Base-by-base conservation (phyloP, 2,888 invertebrate genomes). In the Drosophila ezoana region DNA sequence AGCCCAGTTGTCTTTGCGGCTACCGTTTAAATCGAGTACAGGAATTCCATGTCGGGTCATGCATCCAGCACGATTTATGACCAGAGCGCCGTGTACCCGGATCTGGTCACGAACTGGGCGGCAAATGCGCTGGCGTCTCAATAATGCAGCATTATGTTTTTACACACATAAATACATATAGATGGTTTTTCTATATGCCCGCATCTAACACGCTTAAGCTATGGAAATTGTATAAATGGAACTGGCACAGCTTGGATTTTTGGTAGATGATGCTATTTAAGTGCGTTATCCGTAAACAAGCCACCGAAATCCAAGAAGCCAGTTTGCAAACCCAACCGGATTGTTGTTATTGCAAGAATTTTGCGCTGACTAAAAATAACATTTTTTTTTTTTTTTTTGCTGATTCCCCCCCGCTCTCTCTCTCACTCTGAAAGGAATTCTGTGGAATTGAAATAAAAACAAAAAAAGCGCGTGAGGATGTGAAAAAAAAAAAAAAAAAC, bases 341-440 rank as follows among this genome's bases (percentile, higher is more conserved):
- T 43, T 70, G 45, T 44, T 47, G 56, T 37, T 51, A 38, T 5
- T 20, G 35, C 38, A 52, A 52, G 48, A 61, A 62, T 72, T 78
- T 79, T 53, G 53, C 72, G 79, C 59, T 66, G 72, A 61, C 85
- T 83, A 80, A 80, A 82, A 83, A 82, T 84, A 83, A 73, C 57
- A 74, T 45, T 59, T 10, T 59, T 44, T 28, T 70, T 71, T 61
- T 37, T 56, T n/a, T 63, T 70, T 59, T 43, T 57, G 47, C 33
- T 62, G 47, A 49, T 71, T 60, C 9, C 23, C 41, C 51, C 58
- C 49, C 65, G 9, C 51, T 35, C 35, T 10, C 11, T 18, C 37
- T 13, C 52, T 59, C 61, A 45, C 18, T n/a, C n/a, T n/a, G n/a
- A n/a, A 68, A 64, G 64, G 62, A 67, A 62, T 83, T 82, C 69